Conservation (phyloP, 1,140 invertebrate genomes). For the Glossosoma conforme region DNA sequence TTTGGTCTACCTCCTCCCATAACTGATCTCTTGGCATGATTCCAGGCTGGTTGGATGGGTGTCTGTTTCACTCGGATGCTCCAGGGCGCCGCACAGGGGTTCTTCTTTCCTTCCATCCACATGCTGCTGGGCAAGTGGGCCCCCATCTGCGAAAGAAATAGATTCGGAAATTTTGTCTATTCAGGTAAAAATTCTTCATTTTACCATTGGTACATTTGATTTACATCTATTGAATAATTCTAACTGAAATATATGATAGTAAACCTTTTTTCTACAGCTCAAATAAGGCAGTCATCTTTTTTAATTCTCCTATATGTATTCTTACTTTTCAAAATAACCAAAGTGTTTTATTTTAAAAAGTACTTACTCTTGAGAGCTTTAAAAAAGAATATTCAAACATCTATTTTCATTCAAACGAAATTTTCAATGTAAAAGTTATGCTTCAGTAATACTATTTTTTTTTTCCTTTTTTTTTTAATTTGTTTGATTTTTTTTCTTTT, state of each 20-base stretch:
- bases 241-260: too few relatives aligned
- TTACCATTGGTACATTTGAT: neutral
- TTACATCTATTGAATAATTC: too few relatives aligned
- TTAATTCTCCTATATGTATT: too few relatives aligned
- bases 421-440: neutral
- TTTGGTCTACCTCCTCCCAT: neutral
- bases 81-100: conserved; percentile 67
- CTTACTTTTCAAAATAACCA: too few relatives aligned
- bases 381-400: too few relatives aligned
- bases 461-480: neutral
- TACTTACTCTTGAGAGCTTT: too few relatives aligned
- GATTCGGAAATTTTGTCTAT: conserved; percentile 43
- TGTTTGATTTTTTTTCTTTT: neutral
- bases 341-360: too few relatives aligned
- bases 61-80: conserved; percentile 53
- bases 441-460: neutral
- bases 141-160: conserved; percentile 59
- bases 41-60: conserved; percentile 41
- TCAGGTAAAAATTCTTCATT: conserved; percentile 33
- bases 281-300: too few relatives aligned
- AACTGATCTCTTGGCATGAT: neutral
- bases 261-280: too few relatives aligned
- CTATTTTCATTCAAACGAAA: too few relatives aligned
- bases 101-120: conserved; percentile 64
- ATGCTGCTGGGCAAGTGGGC: conserved; percentile 67